These are phyloP conservation scores for Melinaea marsaeus DNA, from an alignment of 2,888 invertebrate species.

Conservation along the genomic window DNA sequence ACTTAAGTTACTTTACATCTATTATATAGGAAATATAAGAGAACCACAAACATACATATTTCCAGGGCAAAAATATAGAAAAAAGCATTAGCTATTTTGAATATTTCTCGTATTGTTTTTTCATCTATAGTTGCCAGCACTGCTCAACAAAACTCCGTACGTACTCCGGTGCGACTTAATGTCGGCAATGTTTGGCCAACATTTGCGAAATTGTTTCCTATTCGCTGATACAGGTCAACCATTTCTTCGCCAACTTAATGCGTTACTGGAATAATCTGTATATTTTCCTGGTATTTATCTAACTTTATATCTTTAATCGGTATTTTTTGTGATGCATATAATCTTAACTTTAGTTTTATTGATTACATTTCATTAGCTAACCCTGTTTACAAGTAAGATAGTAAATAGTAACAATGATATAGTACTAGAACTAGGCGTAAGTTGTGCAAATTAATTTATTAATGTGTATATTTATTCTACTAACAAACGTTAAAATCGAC, in stretches of 20 bases:
- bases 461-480: no score
- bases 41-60: no score
- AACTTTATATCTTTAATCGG: no score
- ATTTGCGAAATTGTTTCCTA: constrained; percentile 69
- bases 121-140: constrained; percentile 53
- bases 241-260: constrained; percentile 70
- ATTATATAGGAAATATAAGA: no score
- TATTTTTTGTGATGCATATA: not conserved
- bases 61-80: not conserved
- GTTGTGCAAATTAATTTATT: constrained; percentile 10
- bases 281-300: constrained; percentile 65
- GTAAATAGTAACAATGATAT: not conserved
- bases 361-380: not conserved
- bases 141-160: constrained; percentile 63
- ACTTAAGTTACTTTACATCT: no score
- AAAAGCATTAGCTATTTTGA: not conserved
- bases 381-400: constrained; percentile 5
- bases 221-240: constrained; percentile 70
- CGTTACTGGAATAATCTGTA: constrained; percentile 61
- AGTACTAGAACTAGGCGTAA: not conserved
- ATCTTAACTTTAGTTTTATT: constrained; percentile 3
- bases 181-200: constrained; percentile 72
- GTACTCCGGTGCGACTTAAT: constrained; percentile 70
- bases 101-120: no score
- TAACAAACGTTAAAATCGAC: constrained; percentile 1